Conservation (phyloP, 2,797 vertebrate species). For the Mormyrus proboscirostris region DNA sequence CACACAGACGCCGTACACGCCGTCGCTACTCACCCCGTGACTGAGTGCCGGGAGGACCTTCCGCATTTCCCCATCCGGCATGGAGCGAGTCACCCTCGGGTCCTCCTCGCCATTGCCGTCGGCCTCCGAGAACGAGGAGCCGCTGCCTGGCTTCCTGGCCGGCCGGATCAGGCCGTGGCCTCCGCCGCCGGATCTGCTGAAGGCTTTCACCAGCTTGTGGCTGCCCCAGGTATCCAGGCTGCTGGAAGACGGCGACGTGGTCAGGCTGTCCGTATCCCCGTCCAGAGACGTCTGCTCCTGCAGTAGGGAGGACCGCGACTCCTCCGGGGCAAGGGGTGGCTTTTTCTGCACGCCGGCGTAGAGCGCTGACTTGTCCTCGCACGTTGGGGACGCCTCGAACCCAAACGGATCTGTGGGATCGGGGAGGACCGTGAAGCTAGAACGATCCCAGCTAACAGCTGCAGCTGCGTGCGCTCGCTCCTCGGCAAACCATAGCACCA, state of each 20-base stretch:
- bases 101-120: conserved; percentile 72
- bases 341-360: conserved; percentile 93
- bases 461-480: background rate
- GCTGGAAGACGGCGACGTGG: conserved; percentile 82
- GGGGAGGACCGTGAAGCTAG: background rate
- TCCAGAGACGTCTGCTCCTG: conserved; percentile 71
- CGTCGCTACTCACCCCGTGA: conserved; percentile 96
- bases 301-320: conserved; percentile 66
- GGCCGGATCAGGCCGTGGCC: conserved; percentile 85
- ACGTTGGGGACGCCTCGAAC: conserved; percentile 65
- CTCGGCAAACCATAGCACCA: background rate
- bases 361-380: conserved; percentile 79
- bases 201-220: conserved; percentile 86
- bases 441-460: background rate
- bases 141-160: conserved; percentile 71
- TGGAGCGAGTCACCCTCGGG: conserved; percentile 79
- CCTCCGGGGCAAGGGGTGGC: conserved; percentile 64
- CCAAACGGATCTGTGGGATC: conserved; percentile 64
- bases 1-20: conserved; percentile 76
- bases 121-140: conserved; percentile 79
- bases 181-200: conserved; percentile 71
- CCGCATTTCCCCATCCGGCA: conserved; percentile 87
- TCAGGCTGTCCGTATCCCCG: conserved; percentile 74
- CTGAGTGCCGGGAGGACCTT: conserved; percentile 82
- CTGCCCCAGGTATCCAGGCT: conserved; percentile 85